phyloP scores from a whole-genome alignment of 2,113 vertebrate genomes.

The Pseudonaja textilis region DNA sequence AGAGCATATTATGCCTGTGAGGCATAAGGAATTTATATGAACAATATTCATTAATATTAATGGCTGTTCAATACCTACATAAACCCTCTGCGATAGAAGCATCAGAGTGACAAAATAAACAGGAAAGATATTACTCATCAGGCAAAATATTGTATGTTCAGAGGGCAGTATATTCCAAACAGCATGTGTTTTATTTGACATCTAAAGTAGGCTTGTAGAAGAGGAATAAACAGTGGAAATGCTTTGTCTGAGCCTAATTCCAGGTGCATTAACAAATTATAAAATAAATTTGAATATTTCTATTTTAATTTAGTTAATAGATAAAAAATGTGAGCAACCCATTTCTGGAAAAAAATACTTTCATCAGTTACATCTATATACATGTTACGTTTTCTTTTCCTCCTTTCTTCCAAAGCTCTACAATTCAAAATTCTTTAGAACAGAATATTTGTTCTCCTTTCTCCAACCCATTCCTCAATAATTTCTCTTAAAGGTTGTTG shows the following conservation, averaged over 20 bases:
- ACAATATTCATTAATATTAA: background rate
- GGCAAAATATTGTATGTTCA: conserved; percentile 36
- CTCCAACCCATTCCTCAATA: conserved; percentile 42
- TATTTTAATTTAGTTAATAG: conserved; percentile 32
- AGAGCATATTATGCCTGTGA: conserved; percentile 20
- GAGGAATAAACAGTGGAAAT: conserved; percentile 5
- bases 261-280: conserved; percentile 8
- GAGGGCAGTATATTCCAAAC: background rate
- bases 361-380: conserved; percentile 14
- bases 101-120: conserved; percentile 20
- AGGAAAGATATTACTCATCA: conserved; percentile 22
- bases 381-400: conserved; percentile 31
- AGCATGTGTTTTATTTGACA: conserved; percentile 39
- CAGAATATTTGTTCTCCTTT: conserved; percentile 37
- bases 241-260: background rate
- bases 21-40: conserved; percentile 16
- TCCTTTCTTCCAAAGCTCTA: conserved; percentile 14
- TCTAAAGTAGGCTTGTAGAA: conserved; percentile 37
- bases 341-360: background rate
- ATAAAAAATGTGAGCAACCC: conserved; percentile 26
- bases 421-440: background rate
- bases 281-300: conserved; percentile 23
- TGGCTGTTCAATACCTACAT: background rate
- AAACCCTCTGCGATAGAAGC: conserved; percentile 30
- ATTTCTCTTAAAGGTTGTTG: conserved; percentile 88